These are phyloP conservation scores for Chloroclysta siterata DNA, from an alignment of 2,888 invertebrate genomes.

Conservation along the genomic window DNA sequence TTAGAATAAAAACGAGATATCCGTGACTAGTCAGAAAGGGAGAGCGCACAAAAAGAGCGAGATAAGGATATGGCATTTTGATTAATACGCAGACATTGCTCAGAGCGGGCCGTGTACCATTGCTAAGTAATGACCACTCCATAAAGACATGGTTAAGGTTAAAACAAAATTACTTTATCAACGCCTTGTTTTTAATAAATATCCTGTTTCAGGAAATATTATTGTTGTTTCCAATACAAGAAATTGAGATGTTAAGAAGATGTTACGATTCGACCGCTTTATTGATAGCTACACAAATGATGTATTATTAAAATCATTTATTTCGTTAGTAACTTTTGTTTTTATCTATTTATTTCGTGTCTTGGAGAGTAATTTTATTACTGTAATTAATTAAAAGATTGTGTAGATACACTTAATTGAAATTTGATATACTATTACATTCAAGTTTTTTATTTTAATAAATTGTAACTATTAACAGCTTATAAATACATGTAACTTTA, in stretches of 20 bases:
- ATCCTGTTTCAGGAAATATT: slow-evolving; percentile 85
- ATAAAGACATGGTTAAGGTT: slow-evolving; percentile 85
- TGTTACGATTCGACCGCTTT: slow-evolving; percentile 79
- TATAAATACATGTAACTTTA: slow-evolving; percentile 35
- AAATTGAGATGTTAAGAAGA: slow-evolving; percentile 81
- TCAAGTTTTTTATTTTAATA: slow-evolving; percentile 24
- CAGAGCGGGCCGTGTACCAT: slow-evolving; percentile 84
- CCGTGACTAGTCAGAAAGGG: slow-evolving; percentile 75
- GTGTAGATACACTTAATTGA: slow-evolving; percentile 58
- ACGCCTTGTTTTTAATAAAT: slow-evolving; percentile 85
- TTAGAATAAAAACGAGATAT: slow-evolving; percentile 73
- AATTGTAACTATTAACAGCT: slow-evolving; percentile 35
- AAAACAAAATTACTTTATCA: slow-evolving; percentile 86
- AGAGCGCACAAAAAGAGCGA: slow-evolving; percentile 67
- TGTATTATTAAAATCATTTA: slow-evolving; percentile 75
- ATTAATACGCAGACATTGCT: slow-evolving; percentile 84
- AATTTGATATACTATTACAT: slow-evolving; percentile 49
- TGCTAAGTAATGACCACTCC: slow-evolving; percentile 85
- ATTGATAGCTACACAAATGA: slow-evolving; percentile 82
- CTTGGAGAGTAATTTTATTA: slow-evolving; percentile 60
- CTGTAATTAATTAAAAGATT: slow-evolving; percentile 58
- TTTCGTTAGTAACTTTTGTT: slow-evolving; percentile 61
- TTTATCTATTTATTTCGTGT: slow-evolving; percentile 54
- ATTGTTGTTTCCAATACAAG: slow-evolving; percentile 83
- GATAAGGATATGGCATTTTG: slow-evolving; percentile 83